phyloP scores from a whole-genome alignment of 2,888 invertebrate genomes.

The Tricholauxania praeusta region DNA sequence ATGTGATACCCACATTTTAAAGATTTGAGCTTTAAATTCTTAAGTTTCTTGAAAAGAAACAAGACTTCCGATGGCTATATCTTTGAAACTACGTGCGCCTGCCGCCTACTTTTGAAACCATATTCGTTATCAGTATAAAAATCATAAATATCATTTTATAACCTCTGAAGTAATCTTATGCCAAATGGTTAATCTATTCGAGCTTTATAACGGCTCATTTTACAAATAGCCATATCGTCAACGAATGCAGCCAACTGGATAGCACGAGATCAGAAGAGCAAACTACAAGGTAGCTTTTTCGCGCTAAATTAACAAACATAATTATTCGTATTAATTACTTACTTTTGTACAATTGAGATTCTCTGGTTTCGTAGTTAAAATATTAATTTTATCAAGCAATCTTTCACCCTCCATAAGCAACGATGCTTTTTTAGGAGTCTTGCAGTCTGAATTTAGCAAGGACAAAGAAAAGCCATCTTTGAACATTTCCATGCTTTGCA shows the following conservation, averaged over 20 bases:
- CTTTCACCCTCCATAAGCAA: constrained; percentile 59
- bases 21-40: no score
- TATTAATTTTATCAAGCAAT: constrained; percentile 66
- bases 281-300: background rate
- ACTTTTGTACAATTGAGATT: constrained; percentile 63
- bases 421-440: constrained; percentile 60
- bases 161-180: no score
- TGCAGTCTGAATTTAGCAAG: constrained; percentile 53
- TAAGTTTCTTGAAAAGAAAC: no score
- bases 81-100: no score
- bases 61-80: no score
- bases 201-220: no score
- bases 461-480: background rate
- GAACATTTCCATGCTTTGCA: background rate
- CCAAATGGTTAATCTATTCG: no score
- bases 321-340: constrained; percentile 31
- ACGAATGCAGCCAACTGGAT: constrained; percentile 32
- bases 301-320: constrained; percentile 1
- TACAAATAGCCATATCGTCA: background rate
- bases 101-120: no score
- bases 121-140: no score
- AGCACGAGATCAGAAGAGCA: background rate
- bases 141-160: no score
- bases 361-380: constrained; percentile 64
- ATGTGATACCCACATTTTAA: no score